phyloP scores from a whole-genome alignment of 2,797 vertebrate species.

The Oreochromis mossambicus region DNA sequence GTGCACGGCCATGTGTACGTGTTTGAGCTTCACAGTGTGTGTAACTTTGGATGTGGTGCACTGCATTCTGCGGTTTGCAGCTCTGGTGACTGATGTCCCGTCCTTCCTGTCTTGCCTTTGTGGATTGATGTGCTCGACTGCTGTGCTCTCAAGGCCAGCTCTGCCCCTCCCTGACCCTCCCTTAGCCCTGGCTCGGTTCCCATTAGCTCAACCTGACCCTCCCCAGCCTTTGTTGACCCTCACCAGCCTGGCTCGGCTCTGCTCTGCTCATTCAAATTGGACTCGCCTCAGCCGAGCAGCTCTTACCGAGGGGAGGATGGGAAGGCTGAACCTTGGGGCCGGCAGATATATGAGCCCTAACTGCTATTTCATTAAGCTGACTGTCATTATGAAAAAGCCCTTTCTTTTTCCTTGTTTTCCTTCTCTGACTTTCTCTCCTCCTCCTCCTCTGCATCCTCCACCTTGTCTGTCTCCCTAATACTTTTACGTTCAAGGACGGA shows the following conservation, averaged over 20 bases:
- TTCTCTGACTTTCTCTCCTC: constrained; percentile 11
- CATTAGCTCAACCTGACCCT: background rate
- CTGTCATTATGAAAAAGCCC: constrained; percentile 61
- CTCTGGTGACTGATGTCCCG: constrained; percentile 52
- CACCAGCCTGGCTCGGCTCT: background rate
- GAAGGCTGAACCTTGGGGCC: constrained; percentile 22
- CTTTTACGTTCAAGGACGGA: constrained; percentile 61
- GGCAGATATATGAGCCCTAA: constrained; percentile 55
- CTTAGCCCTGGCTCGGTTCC: background rate
- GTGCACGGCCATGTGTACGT: background rate
- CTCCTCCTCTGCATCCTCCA: background rate
- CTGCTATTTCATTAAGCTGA: constrained; percentile 60
- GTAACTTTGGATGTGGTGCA: constrained; percentile 2
- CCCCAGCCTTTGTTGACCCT: background rate
- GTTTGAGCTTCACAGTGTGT: background rate
- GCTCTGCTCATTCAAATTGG: background rate
- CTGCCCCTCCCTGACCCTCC: background rate
- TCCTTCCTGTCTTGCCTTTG: constrained; percentile 35
- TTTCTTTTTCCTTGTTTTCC: constrained; percentile 56
- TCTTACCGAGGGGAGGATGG: background rate
- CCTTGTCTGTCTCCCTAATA: constrained; percentile 41
- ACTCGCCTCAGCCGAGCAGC: background rate
- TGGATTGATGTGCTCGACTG: constrained; percentile 42
- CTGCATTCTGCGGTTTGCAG: constrained; percentile 39
- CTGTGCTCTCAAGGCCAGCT: constrained; percentile 30